These are phyloP conservation scores for Eretmocerus hayati DNA, from an alignment of 2,888 invertebrate species.

Conservation along the genomic window DNA sequence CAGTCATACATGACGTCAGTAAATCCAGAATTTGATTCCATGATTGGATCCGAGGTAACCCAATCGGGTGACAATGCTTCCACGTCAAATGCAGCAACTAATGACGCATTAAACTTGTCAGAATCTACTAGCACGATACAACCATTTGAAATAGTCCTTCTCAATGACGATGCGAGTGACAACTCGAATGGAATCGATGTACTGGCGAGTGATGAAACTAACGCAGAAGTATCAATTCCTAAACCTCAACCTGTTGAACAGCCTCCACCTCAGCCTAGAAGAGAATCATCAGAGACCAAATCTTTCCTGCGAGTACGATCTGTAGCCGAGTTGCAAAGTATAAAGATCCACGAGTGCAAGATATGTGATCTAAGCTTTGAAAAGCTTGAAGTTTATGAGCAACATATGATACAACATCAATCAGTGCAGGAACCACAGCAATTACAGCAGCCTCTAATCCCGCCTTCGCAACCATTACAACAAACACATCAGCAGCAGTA, in stretches of 20 bases:
- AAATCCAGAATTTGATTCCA: constrained; percentile 19
- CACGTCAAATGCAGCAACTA: background rate
- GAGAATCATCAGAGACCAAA: constrained; percentile 3
- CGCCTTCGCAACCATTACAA: background rate
- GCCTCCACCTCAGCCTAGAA: background rate
- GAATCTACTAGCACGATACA: background rate
- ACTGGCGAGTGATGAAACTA: background rate
- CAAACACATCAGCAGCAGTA: constrained; percentile 5
- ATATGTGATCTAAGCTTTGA: constrained; percentile 20
- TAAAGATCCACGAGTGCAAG: constrained; percentile 12
- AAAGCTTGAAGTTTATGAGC: background rate
- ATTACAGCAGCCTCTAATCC: constrained; percentile 1
- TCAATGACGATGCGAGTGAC: constrained; percentile 19
- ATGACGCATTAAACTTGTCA: background rate
- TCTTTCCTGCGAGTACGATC: constrained; percentile 27
- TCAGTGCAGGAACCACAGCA: background rate
- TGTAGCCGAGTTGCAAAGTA: constrained; percentile 19
- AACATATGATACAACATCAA: constrained; percentile 1
- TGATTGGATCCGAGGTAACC: constrained; percentile 4
- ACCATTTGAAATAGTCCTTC: constrained; percentile 21
- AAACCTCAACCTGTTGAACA: background rate
- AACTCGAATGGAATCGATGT: constrained; percentile 1
- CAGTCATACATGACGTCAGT: constrained; percentile 22
- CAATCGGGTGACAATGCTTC: background rate
- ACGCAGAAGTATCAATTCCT: background rate